These are phyloP conservation scores for Chymomyza caudatula DNA, from an alignment of 2,888 invertebrate genomes.

Conservation along the genomic window DNA sequence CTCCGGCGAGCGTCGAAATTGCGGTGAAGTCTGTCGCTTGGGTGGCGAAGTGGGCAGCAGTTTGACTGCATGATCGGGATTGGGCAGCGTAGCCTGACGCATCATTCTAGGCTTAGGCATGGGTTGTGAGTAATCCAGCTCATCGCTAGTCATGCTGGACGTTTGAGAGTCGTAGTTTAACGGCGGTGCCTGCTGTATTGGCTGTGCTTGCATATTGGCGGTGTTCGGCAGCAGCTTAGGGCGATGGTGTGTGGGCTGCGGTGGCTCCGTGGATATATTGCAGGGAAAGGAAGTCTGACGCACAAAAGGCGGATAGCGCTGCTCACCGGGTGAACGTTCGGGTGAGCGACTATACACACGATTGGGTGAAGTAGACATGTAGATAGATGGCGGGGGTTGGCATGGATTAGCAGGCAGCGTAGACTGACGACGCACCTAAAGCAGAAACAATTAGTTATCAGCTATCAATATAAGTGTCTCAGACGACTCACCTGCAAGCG, in stretches of 20 bases:
- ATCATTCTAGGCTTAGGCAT: conserved; percentile 69
- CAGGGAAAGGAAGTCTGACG: conserved; percentile 77
- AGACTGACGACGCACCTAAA: conserved; percentile 76
- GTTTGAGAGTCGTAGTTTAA: conserved; percentile 59
- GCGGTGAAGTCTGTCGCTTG: conserved; percentile 76
- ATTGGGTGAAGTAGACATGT: conserved; percentile 77
- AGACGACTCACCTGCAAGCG: conserved; percentile 54
- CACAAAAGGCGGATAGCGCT: conserved; percentile 75
- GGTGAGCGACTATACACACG: conserved; percentile 76
- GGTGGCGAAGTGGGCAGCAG: conserved; percentile 77
- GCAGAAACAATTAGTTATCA: not conserved
- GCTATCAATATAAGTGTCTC: not conserved
- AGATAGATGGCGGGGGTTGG: conserved; percentile 67
- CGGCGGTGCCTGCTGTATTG: conserved; percentile 28
- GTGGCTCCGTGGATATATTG: conserved; percentile 61
- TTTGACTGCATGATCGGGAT: conserved; percentile 77
- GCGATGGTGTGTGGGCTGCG: conserved; percentile 48
- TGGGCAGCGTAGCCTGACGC: conserved; percentile 76
- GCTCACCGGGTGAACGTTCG: conserved; percentile 75
- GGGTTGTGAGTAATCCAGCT: conserved; percentile 58
- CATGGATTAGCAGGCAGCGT: conserved; percentile 76
- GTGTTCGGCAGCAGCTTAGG: conserved; percentile 74
- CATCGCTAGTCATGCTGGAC: conserved; percentile 58
- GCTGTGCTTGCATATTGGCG: conserved; percentile 56
- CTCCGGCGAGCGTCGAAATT: conserved; percentile 76